Conservation (phyloP, 2,888 invertebrate genomes). For the Drosophila eohydei region DNA sequence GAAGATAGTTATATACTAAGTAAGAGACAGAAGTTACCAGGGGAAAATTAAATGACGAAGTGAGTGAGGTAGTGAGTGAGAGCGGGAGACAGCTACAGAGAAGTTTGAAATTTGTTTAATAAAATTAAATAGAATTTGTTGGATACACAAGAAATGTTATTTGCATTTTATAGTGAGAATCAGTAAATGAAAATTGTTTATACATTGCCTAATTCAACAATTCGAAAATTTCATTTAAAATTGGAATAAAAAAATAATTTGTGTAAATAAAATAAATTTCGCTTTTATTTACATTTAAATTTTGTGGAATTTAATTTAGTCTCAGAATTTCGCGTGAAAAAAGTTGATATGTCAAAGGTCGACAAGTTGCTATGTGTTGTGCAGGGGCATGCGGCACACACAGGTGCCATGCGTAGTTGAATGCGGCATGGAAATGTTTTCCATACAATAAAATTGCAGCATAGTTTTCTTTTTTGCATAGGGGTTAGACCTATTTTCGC, state of each 20-base stretch:
- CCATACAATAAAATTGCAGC: conserved; percentile 64
- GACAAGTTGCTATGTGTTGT: conserved; percentile 26
- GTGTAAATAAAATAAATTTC: background rate
- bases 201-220: too few species aligned
- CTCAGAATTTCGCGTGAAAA: background rate
- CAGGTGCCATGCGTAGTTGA: conserved; percentile 31
- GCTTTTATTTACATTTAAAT: background rate
- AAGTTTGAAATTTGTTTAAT: too few species aligned
- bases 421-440: conserved; percentile 61
- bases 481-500: conserved; percentile 44
- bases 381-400: background rate
- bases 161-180: too few species aligned
- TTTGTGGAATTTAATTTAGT: background rate
- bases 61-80: background rate
- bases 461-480: conserved; percentile 29
- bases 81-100: background rate
- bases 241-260: too few species aligned
- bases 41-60: too few species aligned
- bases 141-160: too few species aligned
- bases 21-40: background rate
- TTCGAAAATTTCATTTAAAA: too few species aligned
- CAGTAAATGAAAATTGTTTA: too few species aligned
- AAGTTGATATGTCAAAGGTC: conserved; percentile 43
- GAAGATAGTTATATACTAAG: background rate
- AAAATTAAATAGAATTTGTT: too few species aligned